Evolutionary conservation across 2,797 vertebrate species (phyloP).

Genomic region (Onychomys arenicola): DNA sequence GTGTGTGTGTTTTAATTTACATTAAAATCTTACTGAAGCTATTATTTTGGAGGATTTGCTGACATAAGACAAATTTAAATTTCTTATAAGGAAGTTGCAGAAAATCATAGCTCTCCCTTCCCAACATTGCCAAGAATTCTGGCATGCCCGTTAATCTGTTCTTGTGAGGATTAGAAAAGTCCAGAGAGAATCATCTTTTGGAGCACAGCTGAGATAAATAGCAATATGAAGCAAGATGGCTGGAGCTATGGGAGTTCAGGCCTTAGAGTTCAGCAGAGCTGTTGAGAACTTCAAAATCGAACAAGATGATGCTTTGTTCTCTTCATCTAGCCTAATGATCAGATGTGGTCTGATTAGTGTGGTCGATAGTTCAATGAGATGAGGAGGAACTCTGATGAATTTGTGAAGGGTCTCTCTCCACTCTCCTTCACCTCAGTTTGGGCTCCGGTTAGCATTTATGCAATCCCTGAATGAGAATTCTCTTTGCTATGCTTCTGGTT

Average conservation of each 20-base stretch:
- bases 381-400: background rate
- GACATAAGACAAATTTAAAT: background rate
- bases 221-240: background rate
- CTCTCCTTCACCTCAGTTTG: background rate
- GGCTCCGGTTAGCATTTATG: background rate
- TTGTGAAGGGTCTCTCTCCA: background rate
- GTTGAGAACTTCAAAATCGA: background rate
- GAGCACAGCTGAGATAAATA: background rate
- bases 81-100: slow-evolving; percentile 19
- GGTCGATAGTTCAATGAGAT: background rate
- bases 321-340: background rate
- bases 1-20: background rate
- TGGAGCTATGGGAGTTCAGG: background rate
- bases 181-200: background rate
- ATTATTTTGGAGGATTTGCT: background rate
- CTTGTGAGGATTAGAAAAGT: background rate
- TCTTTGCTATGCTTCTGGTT: background rate
- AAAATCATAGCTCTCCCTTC: background rate
- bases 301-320: background rate
- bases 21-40: slow-evolving; percentile 16
- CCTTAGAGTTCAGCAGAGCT: background rate
- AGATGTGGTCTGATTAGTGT: rapidly evolving
- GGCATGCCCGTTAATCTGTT: background rate
- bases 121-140: slow-evolving; percentile 3
- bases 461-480: background rate